These are phyloP conservation scores for Adela reaumurella DNA, from an alignment of 2,888 invertebrate genomes.

Conservation along the genomic window DNA sequence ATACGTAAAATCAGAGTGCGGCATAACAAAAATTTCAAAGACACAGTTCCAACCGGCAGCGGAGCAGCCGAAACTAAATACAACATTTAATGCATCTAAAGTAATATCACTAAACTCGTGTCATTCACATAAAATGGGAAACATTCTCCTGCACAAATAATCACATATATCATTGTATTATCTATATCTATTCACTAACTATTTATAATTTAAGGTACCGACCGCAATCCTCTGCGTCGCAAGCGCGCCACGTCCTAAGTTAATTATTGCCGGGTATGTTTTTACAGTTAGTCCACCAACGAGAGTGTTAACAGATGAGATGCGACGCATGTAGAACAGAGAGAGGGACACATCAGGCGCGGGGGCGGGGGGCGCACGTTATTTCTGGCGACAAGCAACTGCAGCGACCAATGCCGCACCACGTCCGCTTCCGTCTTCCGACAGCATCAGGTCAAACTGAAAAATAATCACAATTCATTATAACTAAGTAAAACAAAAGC, in stretches of 20 bases:
- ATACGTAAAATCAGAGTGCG: too few relatives aligned
- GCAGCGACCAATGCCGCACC: constrained; percentile 96
- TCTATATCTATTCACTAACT: background rate
- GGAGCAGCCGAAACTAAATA: too few relatives aligned
- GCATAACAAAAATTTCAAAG: too few relatives aligned
- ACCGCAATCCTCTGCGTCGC: background rate
- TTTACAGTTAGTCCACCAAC: too few relatives aligned
- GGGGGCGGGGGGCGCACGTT: constrained; percentile 4
- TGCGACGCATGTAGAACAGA: background rate
- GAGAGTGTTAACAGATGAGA: background rate
- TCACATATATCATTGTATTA: background rate
- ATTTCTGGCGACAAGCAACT: constrained; percentile 68
- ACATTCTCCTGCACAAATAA: background rate
- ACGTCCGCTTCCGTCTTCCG: constrained; percentile 95
- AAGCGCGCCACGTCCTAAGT: background rate
- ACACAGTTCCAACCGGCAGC: too few relatives aligned
- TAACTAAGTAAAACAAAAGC: too few relatives aligned
- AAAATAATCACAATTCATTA: too few relatives aligned
- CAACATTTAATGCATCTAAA: background rate
- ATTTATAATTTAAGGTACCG: too few relatives aligned
- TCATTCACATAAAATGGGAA: background rate
- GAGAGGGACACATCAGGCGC: background rate
- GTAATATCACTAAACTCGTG: background rate
- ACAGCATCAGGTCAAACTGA: constrained; percentile 89
- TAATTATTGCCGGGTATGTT: background rate